Conservation (phyloP, 2,888 invertebrate genomes). For the Chloromyia formosa region DNA sequence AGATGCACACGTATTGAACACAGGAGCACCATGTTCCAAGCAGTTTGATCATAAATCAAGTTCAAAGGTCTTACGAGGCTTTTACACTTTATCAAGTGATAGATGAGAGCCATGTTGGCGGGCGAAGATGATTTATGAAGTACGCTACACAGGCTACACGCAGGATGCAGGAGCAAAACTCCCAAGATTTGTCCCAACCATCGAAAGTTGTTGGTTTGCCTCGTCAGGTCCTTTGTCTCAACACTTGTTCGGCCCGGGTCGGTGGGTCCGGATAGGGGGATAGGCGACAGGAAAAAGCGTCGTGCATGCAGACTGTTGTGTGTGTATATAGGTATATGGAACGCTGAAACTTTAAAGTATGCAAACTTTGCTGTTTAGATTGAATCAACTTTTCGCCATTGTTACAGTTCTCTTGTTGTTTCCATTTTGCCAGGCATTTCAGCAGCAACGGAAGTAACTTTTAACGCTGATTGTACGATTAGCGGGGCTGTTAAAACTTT, state of each 20-base stretch:
- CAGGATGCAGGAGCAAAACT: too few relatives aligned
- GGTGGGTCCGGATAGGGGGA: too few relatives aligned
- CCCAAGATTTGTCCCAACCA: too few relatives aligned
- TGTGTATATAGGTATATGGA: neutral
- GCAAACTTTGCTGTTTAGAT: conserved; percentile 39
- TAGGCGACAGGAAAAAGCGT: too few relatives aligned
- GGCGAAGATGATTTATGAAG: conserved; percentile 43
- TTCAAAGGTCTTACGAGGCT: conserved; percentile 33
- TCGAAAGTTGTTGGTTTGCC: neutral
- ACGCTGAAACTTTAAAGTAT: conserved; percentile 31
- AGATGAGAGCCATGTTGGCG: conserved; percentile 36
- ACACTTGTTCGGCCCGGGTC: too few relatives aligned
- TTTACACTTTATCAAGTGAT: conserved; percentile 43
- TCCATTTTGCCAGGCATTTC: conserved; percentile 8
- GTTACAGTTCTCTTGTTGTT: conserved; percentile 22
- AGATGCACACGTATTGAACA: conserved; percentile 33
- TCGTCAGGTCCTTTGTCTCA: neutral
- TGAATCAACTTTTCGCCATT: conserved; percentile 37
- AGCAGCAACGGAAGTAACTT: conserved; percentile 16
- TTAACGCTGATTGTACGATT: conserved; percentile 40
- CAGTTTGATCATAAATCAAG: conserved; percentile 41
- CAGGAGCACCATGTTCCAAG: neutral
- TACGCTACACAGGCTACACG: neutral
- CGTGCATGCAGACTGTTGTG: too few relatives aligned
- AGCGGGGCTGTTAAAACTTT: conserved; percentile 37